Conservation (phyloP, 2,888 invertebrate genomes). For the Philereme vetulata region DNA sequence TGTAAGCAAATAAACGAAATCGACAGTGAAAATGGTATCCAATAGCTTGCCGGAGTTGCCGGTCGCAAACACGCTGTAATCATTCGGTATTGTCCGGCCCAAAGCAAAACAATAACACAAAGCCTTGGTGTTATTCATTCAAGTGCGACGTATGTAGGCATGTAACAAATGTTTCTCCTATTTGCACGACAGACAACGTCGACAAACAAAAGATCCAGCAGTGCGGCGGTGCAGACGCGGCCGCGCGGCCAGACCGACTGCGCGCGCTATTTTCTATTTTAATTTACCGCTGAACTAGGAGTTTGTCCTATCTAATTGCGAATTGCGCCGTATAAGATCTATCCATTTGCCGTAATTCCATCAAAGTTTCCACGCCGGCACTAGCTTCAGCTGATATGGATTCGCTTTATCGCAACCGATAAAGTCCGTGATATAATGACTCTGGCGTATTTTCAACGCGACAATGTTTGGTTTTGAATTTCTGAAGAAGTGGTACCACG, state of each 20-base stretch:
- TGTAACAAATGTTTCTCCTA: conserved; percentile 74
- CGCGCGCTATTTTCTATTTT: conserved; percentile 59
- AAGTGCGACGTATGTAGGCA: conserved; percentile 73
- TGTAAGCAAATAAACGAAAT: conserved; percentile 34
- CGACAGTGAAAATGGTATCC: conserved; percentile 36
- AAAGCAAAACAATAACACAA: conserved; percentile 64
- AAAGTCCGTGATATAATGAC: conserved; percentile 65
- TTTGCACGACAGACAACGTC: conserved; percentile 73
- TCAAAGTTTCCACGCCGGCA: conserved; percentile 30
- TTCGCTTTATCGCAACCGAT: conserved; percentile 66
- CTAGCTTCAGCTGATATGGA: conserved; percentile 54
- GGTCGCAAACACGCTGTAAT: conserved; percentile 42
- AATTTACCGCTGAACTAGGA: conserved; percentile 46
- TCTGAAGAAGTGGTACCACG: conserved; percentile 77
- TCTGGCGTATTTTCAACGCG: conserved; percentile 53
- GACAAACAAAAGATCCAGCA: conserved; percentile 67
- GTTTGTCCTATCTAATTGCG: conserved; percentile 43
- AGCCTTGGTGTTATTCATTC: conserved; percentile 73
- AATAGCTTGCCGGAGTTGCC: conserved; percentile 34
- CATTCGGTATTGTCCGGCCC: conserved; percentile 53
- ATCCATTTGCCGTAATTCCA: conserved; percentile 37
- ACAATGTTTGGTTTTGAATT: conserved; percentile 80
- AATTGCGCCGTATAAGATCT: conserved; percentile 47
- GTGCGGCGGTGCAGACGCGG: conserved; percentile 55
- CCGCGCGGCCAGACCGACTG: conserved; percentile 57